These are phyloP conservation scores for Pseudorasbora parva DNA, from an alignment of 2,113 vertebrate genomes.

Conservation along the genomic window DNA sequence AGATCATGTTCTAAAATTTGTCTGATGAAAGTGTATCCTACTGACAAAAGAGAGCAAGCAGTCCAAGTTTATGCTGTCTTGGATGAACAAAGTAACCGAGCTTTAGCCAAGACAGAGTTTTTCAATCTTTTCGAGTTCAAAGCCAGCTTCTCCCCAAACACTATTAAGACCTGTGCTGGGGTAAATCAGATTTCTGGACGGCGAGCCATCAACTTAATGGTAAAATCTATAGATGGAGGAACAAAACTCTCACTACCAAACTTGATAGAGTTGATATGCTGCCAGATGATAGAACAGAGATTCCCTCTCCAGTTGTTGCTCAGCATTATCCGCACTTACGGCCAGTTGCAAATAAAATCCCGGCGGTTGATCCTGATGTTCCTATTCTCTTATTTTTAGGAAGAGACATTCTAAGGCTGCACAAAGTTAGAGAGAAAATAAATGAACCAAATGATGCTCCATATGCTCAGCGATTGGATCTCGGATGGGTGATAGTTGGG, in stretches of 20 bases:
- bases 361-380: not conserved
- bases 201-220: slow-evolving; percentile 9
- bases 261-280: slow-evolving; percentile 27
- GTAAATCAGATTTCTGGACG: slow-evolving; percentile 5
- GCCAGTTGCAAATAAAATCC: not conserved
- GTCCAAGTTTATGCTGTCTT: not conserved
- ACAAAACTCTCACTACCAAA: not conserved
- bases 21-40: slow-evolving; percentile 8
- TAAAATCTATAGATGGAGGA: not conserved
- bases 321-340: not conserved
- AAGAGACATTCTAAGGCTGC: no score
- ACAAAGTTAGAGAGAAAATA: no score
- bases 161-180: slow-evolving; percentile 30
- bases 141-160: not conserved
- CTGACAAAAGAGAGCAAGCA: not conserved
- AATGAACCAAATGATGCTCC: no score
- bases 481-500: no score
- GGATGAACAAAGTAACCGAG: not conserved
- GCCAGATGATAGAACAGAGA: slow-evolving; percentile 38
- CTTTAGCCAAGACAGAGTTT: no score
- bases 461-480: no score
- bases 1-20: slow-evolving; percentile 15
- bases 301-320: slow-evolving; percentile 12
- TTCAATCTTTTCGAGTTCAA: not conserved
- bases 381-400: slow-evolving; percentile 29